phyloP scores from a whole-genome alignment of 2,888 invertebrate genomes.

The Harpalus rufipes region DNA sequence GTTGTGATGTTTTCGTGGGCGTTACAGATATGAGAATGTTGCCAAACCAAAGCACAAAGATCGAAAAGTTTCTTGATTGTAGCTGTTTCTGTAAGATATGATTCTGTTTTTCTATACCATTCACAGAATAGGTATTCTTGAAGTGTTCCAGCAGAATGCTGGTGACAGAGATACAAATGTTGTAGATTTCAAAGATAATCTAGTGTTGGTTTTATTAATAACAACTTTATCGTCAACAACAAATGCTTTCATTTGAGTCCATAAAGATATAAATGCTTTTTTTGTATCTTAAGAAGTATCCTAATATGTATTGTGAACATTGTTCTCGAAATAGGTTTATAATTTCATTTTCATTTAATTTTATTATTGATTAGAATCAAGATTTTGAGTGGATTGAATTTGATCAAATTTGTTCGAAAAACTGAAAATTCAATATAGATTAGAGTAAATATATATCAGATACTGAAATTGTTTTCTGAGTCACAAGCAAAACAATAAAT shows the following conservation, averaged over 20 bases:
- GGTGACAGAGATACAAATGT: neutral
- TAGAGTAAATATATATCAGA: no score
- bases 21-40: constrained; percentile 8
- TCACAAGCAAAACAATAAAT: no score
- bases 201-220: neutral
- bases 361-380: no score
- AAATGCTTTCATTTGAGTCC: neutral
- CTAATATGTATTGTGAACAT: no score
- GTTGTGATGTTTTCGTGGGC: constrained; percentile 38
- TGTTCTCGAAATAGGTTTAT: no score
- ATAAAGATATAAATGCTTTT: no score
- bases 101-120: neutral
- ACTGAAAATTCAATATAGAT: no score
- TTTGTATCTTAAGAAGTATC: no score
- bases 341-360: no score
- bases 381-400: no score
- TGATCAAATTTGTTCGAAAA: no score
- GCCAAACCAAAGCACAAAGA: neutral
- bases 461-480: no score
- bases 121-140: neutral
- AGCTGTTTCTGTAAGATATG: neutral
- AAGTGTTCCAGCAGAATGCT: neutral
- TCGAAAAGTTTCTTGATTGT: neutral
- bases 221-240: neutral
- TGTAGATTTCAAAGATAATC: neutral